phyloP scores from a whole-genome alignment of 2,888 invertebrate genomes.

The Caenorhabditis auriculariae region DNA sequence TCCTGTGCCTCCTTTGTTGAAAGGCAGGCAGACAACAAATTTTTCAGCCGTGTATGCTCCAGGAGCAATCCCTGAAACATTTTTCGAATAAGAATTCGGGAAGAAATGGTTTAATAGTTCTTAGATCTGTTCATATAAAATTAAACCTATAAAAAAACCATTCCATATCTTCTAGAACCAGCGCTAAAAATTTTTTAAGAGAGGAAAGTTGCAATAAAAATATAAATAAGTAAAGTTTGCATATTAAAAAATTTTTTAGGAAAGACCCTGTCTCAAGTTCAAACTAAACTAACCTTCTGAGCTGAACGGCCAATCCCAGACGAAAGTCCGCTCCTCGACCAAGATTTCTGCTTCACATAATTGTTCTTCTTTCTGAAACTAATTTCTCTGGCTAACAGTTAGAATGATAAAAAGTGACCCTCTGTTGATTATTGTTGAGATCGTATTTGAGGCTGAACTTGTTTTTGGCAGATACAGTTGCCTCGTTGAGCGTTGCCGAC shows the following conservation, averaged over 20 bases:
- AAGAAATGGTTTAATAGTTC: no score
- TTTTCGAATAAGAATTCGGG: no score
- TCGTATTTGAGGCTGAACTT: slow-evolving; percentile 39
- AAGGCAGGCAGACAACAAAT: slow-evolving; percentile 56
- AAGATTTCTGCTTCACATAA: slow-evolving; percentile 4
- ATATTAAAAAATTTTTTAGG: not conserved
- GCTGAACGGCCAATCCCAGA: slow-evolving; percentile 60
- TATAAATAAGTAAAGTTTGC: not conserved
- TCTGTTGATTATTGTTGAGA: slow-evolving; percentile 32
- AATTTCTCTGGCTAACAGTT: slow-evolving; percentile 1
- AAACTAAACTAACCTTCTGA: slow-evolving; percentile 43
- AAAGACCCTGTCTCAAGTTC: not conserved
- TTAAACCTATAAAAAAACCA: not conserved
- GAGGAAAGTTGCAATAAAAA: not conserved
- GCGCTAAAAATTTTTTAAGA: no score
- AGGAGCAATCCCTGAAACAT: slow-evolving; percentile 49
- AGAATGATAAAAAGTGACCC: not conserved
- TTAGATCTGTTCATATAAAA: no score
- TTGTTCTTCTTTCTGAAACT: slow-evolving; percentile 12
- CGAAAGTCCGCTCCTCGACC: slow-evolving; percentile 39
- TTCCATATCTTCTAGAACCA: not conserved
- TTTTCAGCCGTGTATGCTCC: slow-evolving; percentile 57
- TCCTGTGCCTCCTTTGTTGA: slow-evolving; percentile 59
- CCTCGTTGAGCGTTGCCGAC: slow-evolving; percentile 36
- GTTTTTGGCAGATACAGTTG: slow-evolving; percentile 19